Conservation (phyloP, 1,140 invertebrate genomes). For the Euborellia annulipes region DNA sequence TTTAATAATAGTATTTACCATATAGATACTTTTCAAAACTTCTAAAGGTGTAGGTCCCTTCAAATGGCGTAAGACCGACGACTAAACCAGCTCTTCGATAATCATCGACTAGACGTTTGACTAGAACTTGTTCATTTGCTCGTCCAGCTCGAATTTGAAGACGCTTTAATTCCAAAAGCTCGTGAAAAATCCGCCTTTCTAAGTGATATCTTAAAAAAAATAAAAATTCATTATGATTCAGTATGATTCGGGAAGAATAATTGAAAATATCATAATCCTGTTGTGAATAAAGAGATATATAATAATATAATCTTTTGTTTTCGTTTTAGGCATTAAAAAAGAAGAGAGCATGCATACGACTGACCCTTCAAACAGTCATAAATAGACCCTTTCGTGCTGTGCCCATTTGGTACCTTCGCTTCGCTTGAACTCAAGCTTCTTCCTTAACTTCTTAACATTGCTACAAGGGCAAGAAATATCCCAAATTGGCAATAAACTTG, state of each 20-base stretch:
- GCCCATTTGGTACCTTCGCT: too few species aligned
- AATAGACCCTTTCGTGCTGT: too few species aligned
- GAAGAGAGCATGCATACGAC: too few species aligned
- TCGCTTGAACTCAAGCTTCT: too few species aligned
- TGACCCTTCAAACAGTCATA: too few species aligned
- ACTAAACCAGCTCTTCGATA: constrained; percentile 60
- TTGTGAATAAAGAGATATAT: neutral
- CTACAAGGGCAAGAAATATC: too few species aligned
- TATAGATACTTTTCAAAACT: constrained; percentile 86
- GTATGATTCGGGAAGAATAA: too few species aligned
- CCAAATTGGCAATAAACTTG: too few species aligned
- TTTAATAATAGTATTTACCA: too few species aligned
- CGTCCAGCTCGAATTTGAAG: constrained; percentile 79
- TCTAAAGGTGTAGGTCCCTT: constrained; percentile 58
- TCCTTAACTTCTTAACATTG: too few species aligned
- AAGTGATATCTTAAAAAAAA: constrained; percentile 55
- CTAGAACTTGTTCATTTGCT: constrained; percentile 74
- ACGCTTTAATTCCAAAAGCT: constrained; percentile 80
- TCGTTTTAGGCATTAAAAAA: neutral
- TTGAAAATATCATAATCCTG: too few species aligned
- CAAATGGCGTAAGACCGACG: constrained; percentile 52
- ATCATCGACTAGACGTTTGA: constrained; percentile 65
- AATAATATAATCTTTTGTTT: neutral
- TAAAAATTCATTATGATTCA: neutral
- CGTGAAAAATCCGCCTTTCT: constrained; percentile 86